Percentiles rank a stretch among this genome's conserved stretches.
Conservation (phyloP, 2,888 invertebrate species). For the Spisula subtruncata region DNA sequence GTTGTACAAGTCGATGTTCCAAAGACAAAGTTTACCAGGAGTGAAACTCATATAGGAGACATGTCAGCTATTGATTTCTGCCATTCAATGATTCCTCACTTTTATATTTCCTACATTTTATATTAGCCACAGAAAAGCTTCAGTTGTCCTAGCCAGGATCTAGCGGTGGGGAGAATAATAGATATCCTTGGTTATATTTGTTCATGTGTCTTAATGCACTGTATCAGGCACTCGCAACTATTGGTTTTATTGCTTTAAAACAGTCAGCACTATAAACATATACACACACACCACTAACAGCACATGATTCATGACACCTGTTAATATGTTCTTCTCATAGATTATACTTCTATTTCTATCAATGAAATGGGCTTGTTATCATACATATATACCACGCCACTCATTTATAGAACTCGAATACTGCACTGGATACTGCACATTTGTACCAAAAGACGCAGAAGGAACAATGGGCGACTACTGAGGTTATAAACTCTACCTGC, state of each 20-base stretch:
- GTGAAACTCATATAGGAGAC: slow-evolving; percentile 31
- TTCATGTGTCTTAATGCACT: slow-evolving; percentile 21
- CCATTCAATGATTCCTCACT: slow-evolving; percentile 40
- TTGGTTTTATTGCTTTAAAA: slow-evolving; percentile 20
- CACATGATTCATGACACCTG: slow-evolving; percentile 15
- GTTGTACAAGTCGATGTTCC: not conserved
- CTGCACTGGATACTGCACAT: too few species aligned
- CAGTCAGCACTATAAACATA: not conserved
- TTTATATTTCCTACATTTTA: slow-evolving; percentile 48
- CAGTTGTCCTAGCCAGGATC: slow-evolving; percentile 23
- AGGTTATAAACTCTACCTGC: slow-evolving; percentile 4
- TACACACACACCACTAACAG: not conserved
- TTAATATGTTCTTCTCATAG: not conserved
- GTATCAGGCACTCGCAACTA: not conserved
- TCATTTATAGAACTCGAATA: not conserved
- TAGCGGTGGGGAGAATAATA: not conserved
- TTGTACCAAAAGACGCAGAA: too few species aligned
- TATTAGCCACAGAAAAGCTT: slow-evolving; percentile 37
- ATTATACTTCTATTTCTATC: slow-evolving; percentile 19
- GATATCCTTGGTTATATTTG: not conserved
- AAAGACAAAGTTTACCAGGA: slow-evolving; percentile 16
- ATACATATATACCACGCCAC: not conserved
- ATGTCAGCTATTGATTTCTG: slow-evolving; percentile 45
- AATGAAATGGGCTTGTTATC: slow-evolving; percentile 11
- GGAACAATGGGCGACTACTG: not conserved